Evolutionary conservation across 2,113 vertebrate genomes (phyloP), one percentile per base, ranked within the genome.

Genomic region (Dasypus novemcinctus): DNA sequence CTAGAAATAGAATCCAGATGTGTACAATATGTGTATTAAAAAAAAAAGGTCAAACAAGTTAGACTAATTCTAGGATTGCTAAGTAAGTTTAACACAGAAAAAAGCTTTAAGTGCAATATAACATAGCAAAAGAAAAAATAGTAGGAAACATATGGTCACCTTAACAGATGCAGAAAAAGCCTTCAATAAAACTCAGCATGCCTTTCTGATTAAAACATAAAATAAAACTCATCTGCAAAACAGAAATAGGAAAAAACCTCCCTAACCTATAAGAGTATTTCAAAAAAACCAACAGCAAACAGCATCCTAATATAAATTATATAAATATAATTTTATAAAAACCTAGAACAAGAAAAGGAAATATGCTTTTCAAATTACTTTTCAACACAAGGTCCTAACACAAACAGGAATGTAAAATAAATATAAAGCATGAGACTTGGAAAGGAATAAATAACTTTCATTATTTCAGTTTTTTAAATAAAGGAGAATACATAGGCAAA

Each of bases 1-100:
- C 21, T 17, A 93, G n/a, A 87, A 90, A 97, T 23, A 43, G 75
- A 90, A 96, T 76, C 94, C 97, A 97, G 96, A 97, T 96, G 96
- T 85, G 46, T 52, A 33, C 41, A 63, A 79, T 78, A 66, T 23
- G 4, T 43, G 15, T 74, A 57, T 59, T 69, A 61, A 85, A 90
- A 33, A 2, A 12, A 68, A 57, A 57, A 57, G 43, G 52, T 17
- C 1, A 0, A 93, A 82, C 43, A 72, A 54, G 71, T 66, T 54
- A 20, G 33, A 41, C 57, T 57, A 43, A 36, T 20, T 54, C 75
- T 12, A 63, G 33, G 14, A 46, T 12, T 29, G 4, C 3, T 18
- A 41, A 68, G 38, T 54, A 43, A 27, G 15, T 61, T 63, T 59
- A 38, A n/a, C 61, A 11, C 12, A 9, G 20, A 21, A 57, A 61